phyloP scores from a whole-genome alignment of 1,140 invertebrate genomes.

The Carposina sasakii region DNA sequence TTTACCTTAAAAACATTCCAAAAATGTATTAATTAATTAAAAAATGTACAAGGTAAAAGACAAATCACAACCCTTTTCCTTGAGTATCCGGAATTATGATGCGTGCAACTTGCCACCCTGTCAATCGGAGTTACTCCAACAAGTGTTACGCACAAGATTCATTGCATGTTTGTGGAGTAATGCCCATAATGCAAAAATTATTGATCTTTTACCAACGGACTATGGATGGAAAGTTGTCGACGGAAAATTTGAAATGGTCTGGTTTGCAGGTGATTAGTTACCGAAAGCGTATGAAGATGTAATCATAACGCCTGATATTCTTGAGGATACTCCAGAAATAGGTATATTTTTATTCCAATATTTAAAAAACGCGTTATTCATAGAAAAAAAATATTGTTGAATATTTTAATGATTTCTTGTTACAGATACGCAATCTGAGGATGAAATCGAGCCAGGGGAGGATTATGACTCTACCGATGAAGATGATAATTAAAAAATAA shows the following conservation, averaged over 20 bases:
- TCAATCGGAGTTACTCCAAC: constrained; percentile 32
- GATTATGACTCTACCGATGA: too few relatives aligned
- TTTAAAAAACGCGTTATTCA: too few relatives aligned
- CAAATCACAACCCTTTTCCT: too few relatives aligned
- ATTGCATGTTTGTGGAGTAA: constrained; percentile 30
- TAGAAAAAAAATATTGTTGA: too few relatives aligned
- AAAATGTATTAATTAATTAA: too few relatives aligned
- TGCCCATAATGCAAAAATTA: constrained; percentile 21
- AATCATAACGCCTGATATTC: constrained; percentile 18
- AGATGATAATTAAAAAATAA: constrained; percentile 7
- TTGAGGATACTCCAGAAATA: too few relatives aligned
- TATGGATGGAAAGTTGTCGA: constrained; percentile 32
- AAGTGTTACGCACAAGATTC: constrained; percentile 29
- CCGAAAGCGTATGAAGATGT: constrained; percentile 36
- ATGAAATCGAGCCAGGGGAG: constrained; percentile 18
- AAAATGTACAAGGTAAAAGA: too few relatives aligned
- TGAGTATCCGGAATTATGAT: too few relatives aligned
- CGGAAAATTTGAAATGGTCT: constrained; percentile 30
- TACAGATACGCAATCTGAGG: constrained; percentile 19
- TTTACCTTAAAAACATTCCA: too few relatives aligned
- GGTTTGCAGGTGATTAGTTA: constrained; percentile 36
- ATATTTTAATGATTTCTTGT: too few relatives aligned
- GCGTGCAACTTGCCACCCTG: constrained; percentile 27
- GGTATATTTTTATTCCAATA: constrained; percentile 9
- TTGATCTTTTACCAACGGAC: constrained; percentile 22